Conservation (phyloP, 2,797 vertebrate species). For the Gymnoscopelus microlampas region DNA sequence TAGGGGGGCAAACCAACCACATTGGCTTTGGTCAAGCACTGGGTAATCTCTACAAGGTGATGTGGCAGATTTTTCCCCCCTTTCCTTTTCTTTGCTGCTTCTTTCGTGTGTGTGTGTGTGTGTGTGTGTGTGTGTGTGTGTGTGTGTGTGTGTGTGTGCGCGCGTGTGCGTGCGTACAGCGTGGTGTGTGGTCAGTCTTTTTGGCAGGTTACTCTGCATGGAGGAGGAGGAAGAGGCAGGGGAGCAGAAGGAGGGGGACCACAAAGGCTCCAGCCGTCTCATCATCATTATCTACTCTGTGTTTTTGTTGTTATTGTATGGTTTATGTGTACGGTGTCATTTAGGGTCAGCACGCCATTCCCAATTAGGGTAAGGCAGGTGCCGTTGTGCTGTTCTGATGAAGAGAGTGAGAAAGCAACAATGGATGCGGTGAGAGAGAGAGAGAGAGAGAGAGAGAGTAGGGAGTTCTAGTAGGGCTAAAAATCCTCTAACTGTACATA, state of each 20-base stretch:
- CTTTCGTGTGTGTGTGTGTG: not conserved
- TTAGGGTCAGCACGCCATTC: constrained; percentile 7
- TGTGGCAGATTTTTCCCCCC: constrained; percentile 54
- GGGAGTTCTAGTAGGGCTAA: too few species aligned
- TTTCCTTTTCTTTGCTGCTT: constrained; percentile 3
- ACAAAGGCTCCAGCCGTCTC: too few species aligned
- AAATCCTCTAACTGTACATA: too few species aligned
- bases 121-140: too few species aligned
- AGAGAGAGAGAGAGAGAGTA: constrained; percentile 3
- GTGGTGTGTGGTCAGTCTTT: constrained; percentile 37
- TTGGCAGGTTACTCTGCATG: constrained; percentile 59
- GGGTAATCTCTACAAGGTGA: constrained; percentile 55
- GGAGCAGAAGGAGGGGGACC: too few species aligned
- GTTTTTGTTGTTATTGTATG: too few species aligned
- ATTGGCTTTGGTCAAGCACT: constrained; percentile 5
- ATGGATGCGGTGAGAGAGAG: constrained; percentile 15
- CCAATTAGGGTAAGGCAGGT: constrained; percentile 44
- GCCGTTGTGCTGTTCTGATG: not conserved
- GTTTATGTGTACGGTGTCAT: constrained; percentile 27
- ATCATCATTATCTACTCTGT: too few species aligned
- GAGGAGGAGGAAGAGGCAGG: constrained; percentile 52
- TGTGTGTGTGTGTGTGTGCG: too few species aligned
- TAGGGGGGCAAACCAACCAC: constrained; percentile 12
- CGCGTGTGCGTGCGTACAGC: not conserved
- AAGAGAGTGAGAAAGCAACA: not conserved